Evolutionary conservation across 1,140 invertebrate species (phyloP).

Genomic region (Drosophila nigrodunni): DNA sequence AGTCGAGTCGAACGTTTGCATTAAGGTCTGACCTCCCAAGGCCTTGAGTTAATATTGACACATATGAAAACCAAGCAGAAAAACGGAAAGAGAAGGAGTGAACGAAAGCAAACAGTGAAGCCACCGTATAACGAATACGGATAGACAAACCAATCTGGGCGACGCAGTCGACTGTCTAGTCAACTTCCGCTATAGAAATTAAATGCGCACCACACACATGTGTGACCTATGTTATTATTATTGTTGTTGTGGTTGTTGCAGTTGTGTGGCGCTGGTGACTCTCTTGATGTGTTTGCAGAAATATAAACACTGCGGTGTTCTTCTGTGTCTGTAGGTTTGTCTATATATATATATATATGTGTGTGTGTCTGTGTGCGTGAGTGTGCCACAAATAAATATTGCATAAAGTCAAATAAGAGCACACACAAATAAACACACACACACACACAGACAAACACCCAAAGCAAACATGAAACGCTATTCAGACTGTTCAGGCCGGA

Average conservation of each 20-base stretch:
- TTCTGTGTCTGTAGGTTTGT: conserved; percentile 5
- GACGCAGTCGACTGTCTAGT: conserved; percentile 75
- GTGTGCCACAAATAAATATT: conserved; percentile 75
- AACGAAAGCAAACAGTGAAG: conserved; percentile 9
- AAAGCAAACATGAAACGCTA: conserved; percentile 39
- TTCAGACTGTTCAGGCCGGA: conserved; percentile 23
- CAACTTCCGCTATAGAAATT: conserved; percentile 80
- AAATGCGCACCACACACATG: conserved; percentile 76
- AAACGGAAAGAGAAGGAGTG: conserved; percentile 1
- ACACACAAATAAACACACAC: conserved; percentile 31
- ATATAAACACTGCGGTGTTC: conserved; percentile 65
- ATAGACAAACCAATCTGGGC: conserved; percentile 50
- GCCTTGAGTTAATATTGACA: conserved; percentile 63
- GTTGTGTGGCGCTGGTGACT: conserved; percentile 32
- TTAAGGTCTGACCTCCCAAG: conserved; percentile 45
- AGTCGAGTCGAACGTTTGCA: conserved; percentile 37
- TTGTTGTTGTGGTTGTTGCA: conserved; percentile 36
- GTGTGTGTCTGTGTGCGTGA: conserved; percentile 36
- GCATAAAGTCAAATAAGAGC: conserved; percentile 74
- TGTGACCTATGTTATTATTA: conserved; percentile 45
- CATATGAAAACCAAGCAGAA: background rate
- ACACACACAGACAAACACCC: conserved; percentile 19
- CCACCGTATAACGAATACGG: conserved; percentile 27
- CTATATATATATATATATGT: conserved; percentile 5
- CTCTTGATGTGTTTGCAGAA: conserved; percentile 54